Evolutionary conservation across 2,113 vertebrate genomes (phyloP), one percentile per base, ranked within the genome.

Genomic region (Neogobius melanostomus): DNA sequence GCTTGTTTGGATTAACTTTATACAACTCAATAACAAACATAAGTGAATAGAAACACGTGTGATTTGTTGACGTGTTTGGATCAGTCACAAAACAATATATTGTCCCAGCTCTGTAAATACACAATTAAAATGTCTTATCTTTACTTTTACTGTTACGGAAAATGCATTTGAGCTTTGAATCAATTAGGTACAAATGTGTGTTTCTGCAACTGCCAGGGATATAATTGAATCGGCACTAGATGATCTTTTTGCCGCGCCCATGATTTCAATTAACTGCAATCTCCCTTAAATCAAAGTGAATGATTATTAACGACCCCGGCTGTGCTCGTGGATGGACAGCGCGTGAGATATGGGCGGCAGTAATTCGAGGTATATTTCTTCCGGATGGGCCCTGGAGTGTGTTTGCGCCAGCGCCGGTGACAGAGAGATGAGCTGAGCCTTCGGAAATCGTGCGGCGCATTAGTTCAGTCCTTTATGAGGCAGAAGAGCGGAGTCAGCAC

Each of bases 321-420:
- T 59, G 28, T 42, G 12, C 12, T 42, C 46, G 67, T 51, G 48
- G 17, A 63, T 8, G 15, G 60, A 63, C 60, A 16, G 44, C 14
- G 9, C 8, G 44, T 44, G 44, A 28, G 46, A 61, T 21, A 36
- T 7, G 53, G 49, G 11, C 12, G 7, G 16, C 21, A 65, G 72
- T 64, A 43, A 69, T 62, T 54, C 21, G 6, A 16, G 45, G 36
- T 21, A 36, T 74, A 47, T 65, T 68, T 82, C 48, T 51, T 44
- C 43, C 54, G 72, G 65, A 81, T 63, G 0, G 6, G 21, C 17
- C 69, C 64, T 76, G 51, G 66, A 71, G 62, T 0, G 1, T 68
- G 56, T 69, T 79, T 83, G 73, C 61, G 68, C 68, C 43, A 11
- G 47, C 77, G 78, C 66, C 36, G 21, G 10, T 70, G 73, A 79